phyloP scores from a whole-genome alignment of 2,797 vertebrate species.

The Potorous gilbertii region DNA sequence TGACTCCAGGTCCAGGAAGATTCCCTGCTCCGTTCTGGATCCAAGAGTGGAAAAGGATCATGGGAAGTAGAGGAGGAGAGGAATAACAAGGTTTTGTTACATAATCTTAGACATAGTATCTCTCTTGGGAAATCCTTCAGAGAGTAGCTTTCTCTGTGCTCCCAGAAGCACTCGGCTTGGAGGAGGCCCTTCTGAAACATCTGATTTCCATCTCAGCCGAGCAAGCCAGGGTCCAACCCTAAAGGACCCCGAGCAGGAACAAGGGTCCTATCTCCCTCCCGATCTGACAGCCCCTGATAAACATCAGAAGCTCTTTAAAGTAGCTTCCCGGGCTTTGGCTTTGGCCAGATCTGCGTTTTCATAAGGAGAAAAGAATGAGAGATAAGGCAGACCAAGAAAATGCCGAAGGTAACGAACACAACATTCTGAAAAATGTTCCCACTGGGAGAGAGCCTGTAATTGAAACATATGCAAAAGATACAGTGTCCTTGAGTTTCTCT shows the following conservation, averaged over 20 bases:
- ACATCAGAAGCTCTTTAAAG: slow-evolving; percentile 63
- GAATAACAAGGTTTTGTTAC: background rate
- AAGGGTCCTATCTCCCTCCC: slow-evolving; percentile 42
- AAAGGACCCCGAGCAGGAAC: background rate
- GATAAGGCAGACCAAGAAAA: slow-evolving; percentile 68
- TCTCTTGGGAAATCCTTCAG: background rate
- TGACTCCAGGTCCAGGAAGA: background rate
- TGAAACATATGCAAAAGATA: slow-evolving; percentile 41
- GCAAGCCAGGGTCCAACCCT: slow-evolving; percentile 20
- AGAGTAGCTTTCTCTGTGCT: background rate
- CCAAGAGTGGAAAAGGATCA: background rate
- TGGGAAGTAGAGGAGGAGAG: background rate
- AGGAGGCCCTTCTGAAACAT: slow-evolving; percentile 55
- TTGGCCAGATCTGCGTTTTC: slow-evolving; percentile 56
- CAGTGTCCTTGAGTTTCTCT: slow-evolving; percentile 57
- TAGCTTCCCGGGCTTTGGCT: slow-evolving; percentile 63
- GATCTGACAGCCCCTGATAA: slow-evolving; percentile 24
- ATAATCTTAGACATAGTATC: background rate
- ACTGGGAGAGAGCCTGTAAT: slow-evolving; percentile 45
- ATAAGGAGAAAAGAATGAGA: slow-evolving; percentile 59
- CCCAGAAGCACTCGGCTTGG: background rate
- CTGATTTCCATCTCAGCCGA: slow-evolving; percentile 18
- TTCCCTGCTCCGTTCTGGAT: background rate
- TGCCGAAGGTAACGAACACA: slow-evolving; percentile 33
- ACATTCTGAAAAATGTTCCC: slow-evolving; percentile 59